Evolutionary conservation across 2,113 vertebrate species (phyloP).

Genomic region (Coptodon bakossiorum): DNA sequence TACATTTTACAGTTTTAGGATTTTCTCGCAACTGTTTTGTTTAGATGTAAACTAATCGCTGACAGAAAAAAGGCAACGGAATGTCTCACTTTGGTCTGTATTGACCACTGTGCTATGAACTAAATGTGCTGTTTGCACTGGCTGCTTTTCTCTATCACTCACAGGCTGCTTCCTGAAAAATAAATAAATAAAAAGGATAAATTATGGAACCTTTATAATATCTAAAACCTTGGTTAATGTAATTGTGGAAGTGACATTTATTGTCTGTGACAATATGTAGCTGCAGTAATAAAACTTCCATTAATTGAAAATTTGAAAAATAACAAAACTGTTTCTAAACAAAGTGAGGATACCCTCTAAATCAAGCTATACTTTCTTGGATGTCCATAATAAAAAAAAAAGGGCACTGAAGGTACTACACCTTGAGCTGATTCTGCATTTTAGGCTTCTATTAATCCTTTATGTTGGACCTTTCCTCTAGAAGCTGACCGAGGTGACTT

Average conservation of each 20-base stretch:
- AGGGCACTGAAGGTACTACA: not conserved
- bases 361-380: not conserved
- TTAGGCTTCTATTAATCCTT: not conserved
- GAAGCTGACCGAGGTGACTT: slow-evolving; percentile 43
- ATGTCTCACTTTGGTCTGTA: fast-evolving
- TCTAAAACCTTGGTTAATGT: not conserved
- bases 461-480: slow-evolving; percentile 24
- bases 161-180: not conserved
- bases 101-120: not conserved
- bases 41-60: not conserved
- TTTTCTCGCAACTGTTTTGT: not conserved
- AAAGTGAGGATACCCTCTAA: not conserved
- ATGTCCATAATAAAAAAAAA: not conserved
- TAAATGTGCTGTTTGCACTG: not conserved
- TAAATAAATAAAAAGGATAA: not conserved
- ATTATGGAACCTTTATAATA: not conserved
- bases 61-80: not conserved
- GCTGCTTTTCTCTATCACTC: not conserved
- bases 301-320: not conserved
- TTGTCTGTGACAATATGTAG: not conserved
- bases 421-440: slow-evolving; percentile 37
- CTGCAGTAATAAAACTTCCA: not conserved
- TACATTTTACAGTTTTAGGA: not conserved
- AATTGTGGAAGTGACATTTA: not conserved
- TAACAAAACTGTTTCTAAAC: not conserved